Base-by-base conservation (phyloP, 2,888 invertebrate genomes). In the Eledona agricola region DNA sequence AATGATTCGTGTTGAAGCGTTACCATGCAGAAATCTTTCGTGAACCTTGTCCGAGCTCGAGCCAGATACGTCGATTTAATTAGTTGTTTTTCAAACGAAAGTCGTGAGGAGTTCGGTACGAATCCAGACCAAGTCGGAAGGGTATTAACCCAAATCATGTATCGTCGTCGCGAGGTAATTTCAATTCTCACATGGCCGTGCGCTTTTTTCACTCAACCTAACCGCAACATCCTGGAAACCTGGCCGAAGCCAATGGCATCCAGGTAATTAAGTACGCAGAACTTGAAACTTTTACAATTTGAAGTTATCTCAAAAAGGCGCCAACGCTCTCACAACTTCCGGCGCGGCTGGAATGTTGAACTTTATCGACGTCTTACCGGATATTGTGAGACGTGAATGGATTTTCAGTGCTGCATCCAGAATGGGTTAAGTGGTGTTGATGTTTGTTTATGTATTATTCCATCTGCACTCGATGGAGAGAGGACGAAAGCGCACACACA, bases 221-320 rank as follows among this genome's bases (percentile, higher is more conserved):
- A 51, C 51, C 51, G 25, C 51, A 51, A 51, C 51, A 51, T 51
- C 51, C 51, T 51, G 51, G 51, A 51, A 45, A 34, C 17, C 37
- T 13, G 20, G 28, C 28, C 3, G 7, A 17, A 11, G 9, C 7
- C 13, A 37, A 12, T 46, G 9, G 22, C 26, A 17, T 37, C 29
- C 34, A 34, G 40, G 38, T 40, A 40, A 38, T 40, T 25, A 38
- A 31, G 38, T n/a, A n/a, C 9, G 12, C 19, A 7, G 20, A 22
- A 20, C 11, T 6, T 12, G 4, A 13, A 38, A 16, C 9, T 34
- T 46, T 35, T 46, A 35, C 19, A n/a, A 19, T 46, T 35, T 35
- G 3, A 46, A 23, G 23, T 34, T 22, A 22, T 20, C 32, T 29
- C 10, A 31, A 42, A 22, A 32, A 34, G 17, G 22, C 25, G 25